These are phyloP conservation scores for Mesopsocus fuscifrons DNA, from an alignment of 2,888 invertebrate genomes.

Conservation along the genomic window DNA sequence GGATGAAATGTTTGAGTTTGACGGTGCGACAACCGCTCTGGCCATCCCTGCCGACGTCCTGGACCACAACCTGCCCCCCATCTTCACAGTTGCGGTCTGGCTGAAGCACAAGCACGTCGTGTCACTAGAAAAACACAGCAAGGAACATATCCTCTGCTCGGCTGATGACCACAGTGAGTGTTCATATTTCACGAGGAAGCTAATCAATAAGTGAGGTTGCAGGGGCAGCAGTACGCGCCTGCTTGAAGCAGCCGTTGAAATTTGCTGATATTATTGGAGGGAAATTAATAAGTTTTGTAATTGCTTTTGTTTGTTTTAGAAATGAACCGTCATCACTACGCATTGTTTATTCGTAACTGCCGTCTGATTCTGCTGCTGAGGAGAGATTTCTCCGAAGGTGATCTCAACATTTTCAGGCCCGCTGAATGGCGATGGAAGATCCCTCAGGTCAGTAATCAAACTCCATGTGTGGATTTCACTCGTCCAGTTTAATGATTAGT, in stretches of 20 bases:
- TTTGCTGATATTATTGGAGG: not conserved
- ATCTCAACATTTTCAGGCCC: conserved; percentile 84
- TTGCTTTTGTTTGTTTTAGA: conserved; percentile 34
- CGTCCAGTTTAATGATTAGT: too few species aligned
- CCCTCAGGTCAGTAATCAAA: conserved; percentile 53
- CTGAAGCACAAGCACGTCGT: conserved; percentile 74
- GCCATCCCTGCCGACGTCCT: conserved; percentile 59
- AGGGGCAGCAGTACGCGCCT: too few species aligned
- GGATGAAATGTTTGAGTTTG: conserved; percentile 90
- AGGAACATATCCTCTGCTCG: conserved; percentile 92
- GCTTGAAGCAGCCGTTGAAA: too few species aligned
- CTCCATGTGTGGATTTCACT: too few species aligned
- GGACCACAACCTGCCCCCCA: conserved; percentile 54
- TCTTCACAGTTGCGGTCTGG: conserved; percentile 87
- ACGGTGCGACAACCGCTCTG: conserved; percentile 74
- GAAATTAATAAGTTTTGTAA: not conserved
- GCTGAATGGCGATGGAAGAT: conserved; percentile 99
- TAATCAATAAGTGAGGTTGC: too few species aligned
- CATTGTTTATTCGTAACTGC: conserved; percentile 91
- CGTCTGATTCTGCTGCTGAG: conserved; percentile 79
- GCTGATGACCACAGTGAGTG: conserved; percentile 94
- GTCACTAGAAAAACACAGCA: conserved; percentile 62
- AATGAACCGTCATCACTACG: conserved; percentile 98
- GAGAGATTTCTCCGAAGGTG: conserved; percentile 81
- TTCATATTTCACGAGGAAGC: too few species aligned